A percentile compares a stretch with the other conserved stretches of the same genome.
phyloP scores from a whole-genome alignment of 1,140 invertebrate genomes.

The Bactericera cockerelli region DNA sequence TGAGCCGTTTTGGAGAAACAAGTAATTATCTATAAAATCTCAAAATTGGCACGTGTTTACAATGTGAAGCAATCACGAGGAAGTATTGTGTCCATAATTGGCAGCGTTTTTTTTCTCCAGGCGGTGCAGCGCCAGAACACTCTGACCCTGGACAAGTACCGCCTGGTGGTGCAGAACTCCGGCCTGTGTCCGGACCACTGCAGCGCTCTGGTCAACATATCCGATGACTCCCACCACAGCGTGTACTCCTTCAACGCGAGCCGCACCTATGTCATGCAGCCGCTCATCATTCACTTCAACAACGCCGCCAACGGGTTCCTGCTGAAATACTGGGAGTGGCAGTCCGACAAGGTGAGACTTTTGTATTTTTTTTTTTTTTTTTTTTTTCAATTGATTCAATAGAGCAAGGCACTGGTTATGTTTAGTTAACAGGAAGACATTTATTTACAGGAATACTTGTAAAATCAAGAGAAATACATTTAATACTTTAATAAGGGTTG shows the following conservation, averaged over 20 bases:
- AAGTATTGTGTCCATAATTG: too few species aligned
- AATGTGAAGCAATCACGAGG: too few species aligned
- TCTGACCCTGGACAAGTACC: conserved; percentile 21
- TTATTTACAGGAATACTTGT: too few species aligned
- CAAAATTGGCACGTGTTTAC: too few species aligned
- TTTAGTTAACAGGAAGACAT: too few species aligned
- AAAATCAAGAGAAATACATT: too few species aligned
- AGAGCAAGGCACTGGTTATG: conserved; percentile 54
- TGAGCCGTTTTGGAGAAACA: too few species aligned
- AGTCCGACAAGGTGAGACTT: conserved; percentile 20
- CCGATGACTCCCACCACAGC: conserved; percentile 33
- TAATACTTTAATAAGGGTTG: too few species aligned
- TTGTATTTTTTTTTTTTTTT: too few species aligned
- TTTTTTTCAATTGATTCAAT: too few species aligned
- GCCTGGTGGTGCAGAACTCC: conserved; percentile 41
- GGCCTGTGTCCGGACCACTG: conserved; percentile 46
- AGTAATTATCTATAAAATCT: too few species aligned
- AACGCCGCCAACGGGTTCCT: conserved; percentile 46
- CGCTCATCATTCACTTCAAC: conserved; percentile 42
- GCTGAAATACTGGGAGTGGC: conserved; percentile 66
- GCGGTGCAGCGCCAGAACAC: background rate
- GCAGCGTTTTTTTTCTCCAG: too few species aligned
- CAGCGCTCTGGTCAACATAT: conserved; percentile 40
- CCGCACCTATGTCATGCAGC: conserved; percentile 46
- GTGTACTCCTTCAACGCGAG: conserved; percentile 39